phyloP scores from a whole-genome alignment of 2,888 invertebrate species.

The Penaeus monodon region DNA sequence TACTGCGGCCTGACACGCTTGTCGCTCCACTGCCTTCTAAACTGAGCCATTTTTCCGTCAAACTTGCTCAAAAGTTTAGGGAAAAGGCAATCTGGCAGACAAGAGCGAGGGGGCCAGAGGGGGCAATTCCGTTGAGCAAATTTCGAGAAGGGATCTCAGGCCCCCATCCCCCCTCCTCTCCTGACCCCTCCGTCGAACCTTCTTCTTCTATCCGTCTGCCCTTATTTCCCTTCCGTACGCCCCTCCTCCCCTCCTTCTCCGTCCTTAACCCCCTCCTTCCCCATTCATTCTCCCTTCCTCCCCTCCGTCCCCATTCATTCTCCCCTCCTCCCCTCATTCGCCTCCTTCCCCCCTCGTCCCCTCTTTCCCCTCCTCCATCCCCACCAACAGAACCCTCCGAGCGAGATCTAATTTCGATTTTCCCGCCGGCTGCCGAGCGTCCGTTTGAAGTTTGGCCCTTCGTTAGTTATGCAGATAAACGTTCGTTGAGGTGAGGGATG shows the following conservation, averaged over 20 bases:
- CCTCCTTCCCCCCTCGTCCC: no score
- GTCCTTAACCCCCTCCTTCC: background rate
- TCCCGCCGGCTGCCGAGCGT: background rate
- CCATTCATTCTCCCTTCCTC: background rate
- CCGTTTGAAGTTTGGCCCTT: background rate
- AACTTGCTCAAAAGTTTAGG: conserved; percentile 26
- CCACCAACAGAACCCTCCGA: background rate
- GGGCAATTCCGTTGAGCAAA: conserved; percentile 26
- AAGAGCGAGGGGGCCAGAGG: conserved; percentile 13
- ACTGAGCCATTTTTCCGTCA: conserved; percentile 31
- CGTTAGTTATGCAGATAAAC: conserved; percentile 40
- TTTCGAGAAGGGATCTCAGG: conserved; percentile 1
- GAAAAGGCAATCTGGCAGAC: conserved; percentile 39
- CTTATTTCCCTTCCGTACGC: background rate
- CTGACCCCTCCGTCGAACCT: no score
- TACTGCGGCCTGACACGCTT: background rate
- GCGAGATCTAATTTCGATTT: background rate
- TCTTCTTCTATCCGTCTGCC: background rate
- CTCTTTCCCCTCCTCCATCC: background rate
- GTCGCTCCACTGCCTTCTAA: conserved; percentile 30
- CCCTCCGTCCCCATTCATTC: no score
- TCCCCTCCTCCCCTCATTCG: background rate
- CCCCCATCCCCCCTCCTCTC: background rate
- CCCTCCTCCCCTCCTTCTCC: background rate
- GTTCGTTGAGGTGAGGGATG: conserved; percentile 7